Evolutionary conservation across 2,113 vertebrate genomes (phyloP), one percentile per base, ranked within the genome.

Genomic region (Paracanthobrama guichenoti): DNA sequence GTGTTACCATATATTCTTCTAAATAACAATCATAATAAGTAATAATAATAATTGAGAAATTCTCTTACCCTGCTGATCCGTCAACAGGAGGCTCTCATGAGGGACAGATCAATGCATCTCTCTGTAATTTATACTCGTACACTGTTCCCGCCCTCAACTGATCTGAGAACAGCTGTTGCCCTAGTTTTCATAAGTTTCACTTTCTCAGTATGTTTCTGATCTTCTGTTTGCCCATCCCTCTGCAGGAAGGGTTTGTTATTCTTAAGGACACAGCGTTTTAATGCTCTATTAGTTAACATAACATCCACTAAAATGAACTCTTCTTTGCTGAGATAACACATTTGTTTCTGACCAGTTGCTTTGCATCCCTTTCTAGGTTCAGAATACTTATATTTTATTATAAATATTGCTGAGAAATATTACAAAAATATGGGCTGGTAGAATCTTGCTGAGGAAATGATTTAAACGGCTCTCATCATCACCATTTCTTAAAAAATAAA

Each of bases 51-150:
- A 18, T 67, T 10, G 1, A 28, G 28, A 31, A 28, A 1, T 3
- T 13, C 20, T 71, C 67, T n/a, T 72, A 72, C 69, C 69, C 42
- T 72, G 69, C 42, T 72, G 20, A 46, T 72, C 39, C 12, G 20
- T 39, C 22, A 72, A 22, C 39, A 46, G 0, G n/a, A 44, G 39
- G 35, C 69, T 44, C 5, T 44, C 5, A 24, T 64, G n/a, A 72
- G 24, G 22, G 69, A 46, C 39, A 13, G 31, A 69, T 72, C 22
- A 3, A 3, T 46, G 22, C 2, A 8, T 24, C 69, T 3, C 9
- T 12, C 22, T 14, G 6, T 46, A 3, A 72, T 72, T 46, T 72
- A 72, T 72, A 72, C 42, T 72, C 0, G 39, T 7, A 42, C 35
- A 1, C 22, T 24, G 22, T 24, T 8, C 22, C 42, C 2, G 22